Percentiles rank a stretch among this genome's conserved stretches.
These are phyloP conservation scores for Enoplolaimus lenunculus DNA, from an alignment of 2,888 invertebrate genomes.

Conservation along the genomic window DNA sequence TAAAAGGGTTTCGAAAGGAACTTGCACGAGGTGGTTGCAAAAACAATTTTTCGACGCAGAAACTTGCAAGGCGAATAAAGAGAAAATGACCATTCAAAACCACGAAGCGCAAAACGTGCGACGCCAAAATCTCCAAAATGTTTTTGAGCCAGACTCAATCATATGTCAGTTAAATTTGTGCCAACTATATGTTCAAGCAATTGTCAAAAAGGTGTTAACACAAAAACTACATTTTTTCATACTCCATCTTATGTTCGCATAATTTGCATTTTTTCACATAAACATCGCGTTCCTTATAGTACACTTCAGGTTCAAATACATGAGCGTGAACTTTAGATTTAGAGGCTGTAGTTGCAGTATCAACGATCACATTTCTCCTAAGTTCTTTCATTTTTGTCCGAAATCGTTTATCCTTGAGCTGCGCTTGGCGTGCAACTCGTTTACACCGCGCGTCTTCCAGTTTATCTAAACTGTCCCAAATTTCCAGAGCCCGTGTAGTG, in stretches of 20 bases:
- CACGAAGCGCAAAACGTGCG: too few relatives aligned
- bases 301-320: conserved; percentile 59
- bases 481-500: conserved; percentile 60
- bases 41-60: too few relatives aligned
- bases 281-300: conserved; percentile 61
- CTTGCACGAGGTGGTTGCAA: too few relatives aligned
- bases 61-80: too few relatives aligned
- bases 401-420: conserved; percentile 58
- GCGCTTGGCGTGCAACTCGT: conserved; percentile 56
- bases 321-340: conserved; percentile 52
- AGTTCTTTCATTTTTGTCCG: conserved; percentile 63
- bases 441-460: conserved; percentile 58
- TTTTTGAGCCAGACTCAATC: too few relatives aligned
- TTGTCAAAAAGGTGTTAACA: background rate
- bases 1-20: too few relatives aligned
- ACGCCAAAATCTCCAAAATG: too few relatives aligned
- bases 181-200: too few relatives aligned
- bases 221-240: conserved; percentile 70
- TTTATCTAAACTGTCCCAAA: conserved; percentile 67
- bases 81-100: too few relatives aligned
- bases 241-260: conserved; percentile 66
- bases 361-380: conserved; percentile 7
- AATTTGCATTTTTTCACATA: conserved; percentile 62
- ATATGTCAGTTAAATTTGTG: too few relatives aligned
- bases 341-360: background rate